These are phyloP conservation scores for Adelphocoris suturalis DNA, from an alignment of 2,888 invertebrate species.

Conservation along the genomic window DNA sequence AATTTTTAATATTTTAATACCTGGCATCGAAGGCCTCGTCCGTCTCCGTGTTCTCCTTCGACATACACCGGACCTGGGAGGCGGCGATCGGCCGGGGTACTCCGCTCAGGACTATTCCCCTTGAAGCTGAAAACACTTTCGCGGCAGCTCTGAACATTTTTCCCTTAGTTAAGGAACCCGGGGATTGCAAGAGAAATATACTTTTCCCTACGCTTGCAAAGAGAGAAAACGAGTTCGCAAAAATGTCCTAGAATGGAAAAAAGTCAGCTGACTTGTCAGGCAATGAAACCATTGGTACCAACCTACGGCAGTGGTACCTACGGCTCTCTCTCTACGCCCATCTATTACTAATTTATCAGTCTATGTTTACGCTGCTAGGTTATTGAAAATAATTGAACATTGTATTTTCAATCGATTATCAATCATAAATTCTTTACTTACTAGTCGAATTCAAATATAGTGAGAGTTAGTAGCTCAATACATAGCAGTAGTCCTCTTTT, in stretches of 20 bases:
- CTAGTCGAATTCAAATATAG: too few species aligned
- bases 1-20: slow-evolving; percentile 78
- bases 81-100: slow-evolving; percentile 34
- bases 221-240: not conserved
- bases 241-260: not conserved
- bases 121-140: slow-evolving; percentile 9
- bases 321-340: too few species aligned
- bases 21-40: slow-evolving; percentile 92
- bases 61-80: slow-evolving; percentile 66
- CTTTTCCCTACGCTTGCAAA: not conserved
- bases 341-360: too few species aligned
- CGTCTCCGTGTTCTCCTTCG: slow-evolving; percentile 80
- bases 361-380: too few species aligned
- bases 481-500: too few species aligned
- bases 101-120: slow-evolving; percentile 45
- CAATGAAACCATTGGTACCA: not conserved
- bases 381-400: too few species aligned
- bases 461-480: too few species aligned
- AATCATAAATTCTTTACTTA: too few species aligned
- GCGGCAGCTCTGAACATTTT: slow-evolving; percentile 53
- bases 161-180: not conserved
- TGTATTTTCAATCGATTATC: too few species aligned
- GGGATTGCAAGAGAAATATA: not conserved
- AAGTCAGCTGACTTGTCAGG: not conserved
- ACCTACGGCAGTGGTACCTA: not conserved